Percentiles rank a stretch among this genome's conserved stretches.
phyloP scores from a whole-genome alignment of 2,113 vertebrate genomes.

The Propithecus coquereli region DNA sequence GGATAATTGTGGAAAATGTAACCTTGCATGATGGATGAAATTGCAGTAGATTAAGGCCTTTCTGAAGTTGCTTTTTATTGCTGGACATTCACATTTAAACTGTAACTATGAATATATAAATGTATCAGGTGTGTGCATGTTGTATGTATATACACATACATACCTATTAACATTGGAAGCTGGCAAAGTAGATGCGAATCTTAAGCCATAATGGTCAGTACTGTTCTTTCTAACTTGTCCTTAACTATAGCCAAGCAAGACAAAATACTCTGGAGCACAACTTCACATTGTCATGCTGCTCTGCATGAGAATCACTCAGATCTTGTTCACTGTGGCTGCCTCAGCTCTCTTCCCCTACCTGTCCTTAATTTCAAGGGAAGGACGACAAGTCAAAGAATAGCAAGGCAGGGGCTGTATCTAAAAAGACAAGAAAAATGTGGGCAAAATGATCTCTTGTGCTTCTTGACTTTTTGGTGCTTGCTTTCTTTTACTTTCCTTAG shows the following conservation, averaged over 20 bases:
- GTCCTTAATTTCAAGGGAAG: background rate
- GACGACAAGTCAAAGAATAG: background rate
- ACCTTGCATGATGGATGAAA: background rate
- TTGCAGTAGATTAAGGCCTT: background rate
- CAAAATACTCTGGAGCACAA: background rate
- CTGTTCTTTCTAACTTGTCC: background rate
- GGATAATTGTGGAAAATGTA: background rate
- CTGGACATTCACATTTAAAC: background rate
- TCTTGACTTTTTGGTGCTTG: background rate
- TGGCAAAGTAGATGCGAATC: background rate
- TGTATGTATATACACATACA: no score
- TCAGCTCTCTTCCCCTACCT: background rate
- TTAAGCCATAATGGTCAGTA: background rate
- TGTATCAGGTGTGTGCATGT: background rate
- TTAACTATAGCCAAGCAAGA: background rate
- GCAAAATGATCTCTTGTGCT: background rate
- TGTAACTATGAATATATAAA: background rate
- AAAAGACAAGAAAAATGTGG: background rate
- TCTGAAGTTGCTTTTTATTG: background rate
- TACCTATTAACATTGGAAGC: background rate
- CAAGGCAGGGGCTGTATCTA: background rate
- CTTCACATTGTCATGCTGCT: background rate
- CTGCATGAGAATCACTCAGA: background rate
- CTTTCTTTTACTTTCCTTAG: background rate
- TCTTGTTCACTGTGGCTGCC: background rate